Conservation (phyloP, 2,113 vertebrate species). For the Syrmaticus mikado region DNA sequence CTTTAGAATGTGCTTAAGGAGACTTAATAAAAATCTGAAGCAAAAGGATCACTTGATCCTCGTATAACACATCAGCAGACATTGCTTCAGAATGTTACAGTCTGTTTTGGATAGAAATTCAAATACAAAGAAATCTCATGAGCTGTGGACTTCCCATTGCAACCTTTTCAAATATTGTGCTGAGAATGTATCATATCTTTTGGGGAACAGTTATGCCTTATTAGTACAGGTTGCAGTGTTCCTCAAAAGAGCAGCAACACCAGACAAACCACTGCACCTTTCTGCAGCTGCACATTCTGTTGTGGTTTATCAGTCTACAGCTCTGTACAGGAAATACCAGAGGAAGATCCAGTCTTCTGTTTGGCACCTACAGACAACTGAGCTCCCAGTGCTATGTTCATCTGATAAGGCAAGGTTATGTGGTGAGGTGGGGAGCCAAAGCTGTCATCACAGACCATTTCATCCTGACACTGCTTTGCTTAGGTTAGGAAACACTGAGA, state of each 20-base stretch:
- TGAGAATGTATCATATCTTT: not conserved
- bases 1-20: slow-evolving; percentile 46
- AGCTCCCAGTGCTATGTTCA: not conserved
- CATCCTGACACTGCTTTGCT: not conserved
- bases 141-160: not conserved
- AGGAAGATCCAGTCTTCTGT: not conserved
- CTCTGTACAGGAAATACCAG: not conserved
- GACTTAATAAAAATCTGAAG: not conserved
- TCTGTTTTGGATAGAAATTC: not conserved
- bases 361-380: not conserved
- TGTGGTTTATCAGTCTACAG: slow-evolving; percentile 28
- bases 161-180: not conserved
- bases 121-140: not conserved
- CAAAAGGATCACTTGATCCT: slow-evolving; percentile 6
- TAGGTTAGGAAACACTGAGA: not conserved
- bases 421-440: not conserved
- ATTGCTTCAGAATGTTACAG: not conserved
- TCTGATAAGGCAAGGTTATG: not conserved
- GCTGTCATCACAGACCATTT: not conserved
- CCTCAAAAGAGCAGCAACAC: not conserved
- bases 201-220: not conserved
- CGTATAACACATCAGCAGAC: not conserved
- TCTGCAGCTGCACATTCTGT: slow-evolving; percentile 37
- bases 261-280: not conserved
- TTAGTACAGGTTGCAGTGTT: not conserved